Evolutionary conservation across 2,888 invertebrate species (phyloP).

Genomic region (Leptothorax acervorum): DNA sequence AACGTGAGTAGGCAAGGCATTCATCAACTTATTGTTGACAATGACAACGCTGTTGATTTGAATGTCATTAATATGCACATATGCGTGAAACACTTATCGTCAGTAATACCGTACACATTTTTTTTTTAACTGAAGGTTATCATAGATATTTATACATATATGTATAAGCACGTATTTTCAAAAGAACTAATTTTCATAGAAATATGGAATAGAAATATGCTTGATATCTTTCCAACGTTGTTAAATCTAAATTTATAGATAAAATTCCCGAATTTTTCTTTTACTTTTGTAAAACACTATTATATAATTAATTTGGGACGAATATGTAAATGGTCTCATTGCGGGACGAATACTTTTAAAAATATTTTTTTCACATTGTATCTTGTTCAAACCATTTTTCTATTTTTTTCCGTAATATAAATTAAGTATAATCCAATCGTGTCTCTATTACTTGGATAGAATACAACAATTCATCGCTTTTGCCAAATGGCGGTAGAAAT

Average conservation of each 20-base stretch:
- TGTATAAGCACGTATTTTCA: background rate
- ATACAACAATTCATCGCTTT: slow-evolving; percentile 84
- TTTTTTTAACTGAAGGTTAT: background rate
- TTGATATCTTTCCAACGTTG: background rate
- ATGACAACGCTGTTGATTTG: background rate
- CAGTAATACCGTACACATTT: background rate
- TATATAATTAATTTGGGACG: background rate
- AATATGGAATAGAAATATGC: background rate
- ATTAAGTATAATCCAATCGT: background rate
- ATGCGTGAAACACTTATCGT: background rate
- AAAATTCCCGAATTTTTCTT: background rate
- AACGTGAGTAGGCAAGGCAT: slow-evolving; percentile 85
- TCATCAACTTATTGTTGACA: slow-evolving; percentile 43
- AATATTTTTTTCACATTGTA: background rate
- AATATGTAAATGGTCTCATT: background rate
- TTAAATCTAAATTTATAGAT: background rate
- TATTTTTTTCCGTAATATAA: background rate
- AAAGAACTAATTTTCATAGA: background rate
- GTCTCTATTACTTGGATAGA: slow-evolving; percentile 63
- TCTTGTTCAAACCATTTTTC: background rate
- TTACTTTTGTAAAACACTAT: background rate
- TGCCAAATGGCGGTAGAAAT: slow-evolving; percentile 86
- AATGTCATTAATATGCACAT: background rate
- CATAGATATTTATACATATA: background rate
- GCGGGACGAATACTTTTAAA: background rate